Evolutionary conservation across 2,797 vertebrate species (phyloP).

Genomic region (Coregonus ussuriensis): DNA sequence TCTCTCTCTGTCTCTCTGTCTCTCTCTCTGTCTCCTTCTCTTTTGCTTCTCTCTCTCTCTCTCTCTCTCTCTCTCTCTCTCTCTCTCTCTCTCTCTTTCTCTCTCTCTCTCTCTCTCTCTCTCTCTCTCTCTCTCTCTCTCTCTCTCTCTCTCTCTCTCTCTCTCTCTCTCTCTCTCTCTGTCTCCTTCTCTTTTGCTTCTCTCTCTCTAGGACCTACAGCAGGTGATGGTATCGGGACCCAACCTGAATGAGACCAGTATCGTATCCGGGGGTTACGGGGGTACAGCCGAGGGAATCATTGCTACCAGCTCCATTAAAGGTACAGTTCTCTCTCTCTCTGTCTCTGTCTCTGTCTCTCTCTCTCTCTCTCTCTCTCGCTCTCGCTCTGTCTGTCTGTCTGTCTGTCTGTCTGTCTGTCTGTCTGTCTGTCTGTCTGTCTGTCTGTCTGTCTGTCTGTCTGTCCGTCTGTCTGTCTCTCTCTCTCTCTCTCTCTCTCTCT

Average conservation of each 20-base stretch:
- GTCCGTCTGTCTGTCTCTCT: background rate
- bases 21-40: background rate
- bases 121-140: slow-evolving; percentile 15
- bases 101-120: background rate
- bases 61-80: background rate
- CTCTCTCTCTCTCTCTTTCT: background rate
- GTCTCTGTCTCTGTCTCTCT: background rate
- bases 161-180: slow-evolving; percentile 8
- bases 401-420: background rate
- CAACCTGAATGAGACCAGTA: slow-evolving; percentile 96
- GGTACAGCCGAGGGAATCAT: slow-evolving; percentile 92
- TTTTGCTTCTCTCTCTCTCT: slow-evolving; percentile 10
- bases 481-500: background rate
- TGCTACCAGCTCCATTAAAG: slow-evolving; percentile 85
- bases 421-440: background rate
- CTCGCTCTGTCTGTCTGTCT: background rate
- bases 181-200: background rate
- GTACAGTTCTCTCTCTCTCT: slow-evolving; percentile 59
- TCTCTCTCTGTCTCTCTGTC: background rate
- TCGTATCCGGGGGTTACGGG: slow-evolving; percentile 94
- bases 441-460: background rate
- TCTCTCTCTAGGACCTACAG: slow-evolving; percentile 84
- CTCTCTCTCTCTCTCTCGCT: background rate
- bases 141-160: background rate
- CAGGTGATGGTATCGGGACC: slow-evolving; percentile 98